Conservation (phyloP, 2,888 invertebrate species). For the Abrostola triplasia region DNA sequence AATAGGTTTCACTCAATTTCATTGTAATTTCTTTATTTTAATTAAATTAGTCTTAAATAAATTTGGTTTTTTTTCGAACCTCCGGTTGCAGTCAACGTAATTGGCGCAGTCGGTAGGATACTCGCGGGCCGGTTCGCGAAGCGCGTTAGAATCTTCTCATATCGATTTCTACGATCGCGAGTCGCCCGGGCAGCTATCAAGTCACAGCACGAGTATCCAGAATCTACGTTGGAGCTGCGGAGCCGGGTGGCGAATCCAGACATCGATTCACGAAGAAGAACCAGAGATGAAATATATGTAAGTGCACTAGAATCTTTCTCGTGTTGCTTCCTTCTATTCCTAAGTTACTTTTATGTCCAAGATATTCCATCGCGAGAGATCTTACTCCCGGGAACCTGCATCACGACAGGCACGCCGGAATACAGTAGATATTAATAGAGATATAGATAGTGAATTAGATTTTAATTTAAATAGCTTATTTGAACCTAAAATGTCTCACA, state of each 20-base stretch:
- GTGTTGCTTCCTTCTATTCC: background rate
- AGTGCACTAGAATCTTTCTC: constrained; percentile 7
- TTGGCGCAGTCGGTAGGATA: constrained; percentile 15
- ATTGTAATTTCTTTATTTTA: background rate
- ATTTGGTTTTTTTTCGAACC: constrained; percentile 2
- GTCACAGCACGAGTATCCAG: constrained; percentile 6
- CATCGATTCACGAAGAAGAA: constrained; percentile 4
- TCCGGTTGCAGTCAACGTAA: constrained; percentile 1
- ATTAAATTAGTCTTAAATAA: background rate
- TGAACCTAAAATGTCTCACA: background rate
- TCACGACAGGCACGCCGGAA: constrained; percentile 5
- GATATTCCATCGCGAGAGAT: constrained; percentile 2
- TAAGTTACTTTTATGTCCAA: constrained; percentile 1
- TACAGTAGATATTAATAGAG: constrained; percentile 1
- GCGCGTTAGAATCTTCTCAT: constrained; percentile 3
- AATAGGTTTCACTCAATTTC: no score
- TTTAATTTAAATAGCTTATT: constrained; percentile 1
- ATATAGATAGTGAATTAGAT: constrained; percentile 1
- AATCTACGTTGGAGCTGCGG: constrained; percentile 7
- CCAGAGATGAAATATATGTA: constrained; percentile 6
- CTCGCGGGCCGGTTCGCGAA: constrained; percentile 6
- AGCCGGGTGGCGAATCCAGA: constrained; percentile 1
- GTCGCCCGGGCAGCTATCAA: constrained; percentile 8
- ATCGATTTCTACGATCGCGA: constrained; percentile 9
- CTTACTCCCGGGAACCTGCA: constrained; percentile 3